Evolutionary conservation across 2,888 invertebrate species (phyloP), one percentile per base, ranked within the genome.

Genomic region (Oscheius sp.): DNA sequence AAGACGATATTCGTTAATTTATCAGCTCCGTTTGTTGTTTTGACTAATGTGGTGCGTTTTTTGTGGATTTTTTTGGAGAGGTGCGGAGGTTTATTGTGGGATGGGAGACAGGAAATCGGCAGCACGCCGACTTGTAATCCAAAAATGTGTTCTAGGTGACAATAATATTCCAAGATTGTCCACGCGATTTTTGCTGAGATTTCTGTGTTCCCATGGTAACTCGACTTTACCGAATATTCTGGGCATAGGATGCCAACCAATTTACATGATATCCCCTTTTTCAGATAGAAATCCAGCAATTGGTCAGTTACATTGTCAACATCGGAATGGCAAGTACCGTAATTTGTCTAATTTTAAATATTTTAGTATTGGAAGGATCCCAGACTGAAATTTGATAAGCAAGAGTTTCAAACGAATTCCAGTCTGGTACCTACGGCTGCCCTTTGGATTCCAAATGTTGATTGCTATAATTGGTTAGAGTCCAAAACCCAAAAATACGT

Each of bases 251-350:
- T n/a, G n/a, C n/a, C n/a, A n/a, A n/a, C n/a, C n/a, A n/a, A n/a
- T n/a, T n/a, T n/a, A n/a, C n/a, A n/a, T n/a, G n/a, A 21, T 18
- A 13, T 2, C 21, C 27, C 16, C 13, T 55, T 6, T 55, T 59
- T n/a, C n/a, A 59, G 59, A 35, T 21, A 16, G 59, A 59, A 59
- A 13, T 21, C 21, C 59, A 59, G 29, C 41, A 27, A n/a, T 3
- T 35, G 35, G 59, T 29, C 59, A 59, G 59, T 29, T 59, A 59
- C 29, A 59, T 59, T 18, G 59, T 59, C 13, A 59, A 59, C n/a
- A 41, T 59, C 2, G 35, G 13, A 59, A 18, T 18, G 3, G 55
- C 21, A 55, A 55, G 21, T 55, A n/a, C 3, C 6, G 5, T 13
- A 6, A 6, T 13, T 58, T 35, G 5, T 9, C 35, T 35, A 3